Evolutionary conservation across 2,113 vertebrate species (phyloP), one percentile per base, ranked within the genome.

Genomic region (Oenanthe melanoleuca): DNA sequence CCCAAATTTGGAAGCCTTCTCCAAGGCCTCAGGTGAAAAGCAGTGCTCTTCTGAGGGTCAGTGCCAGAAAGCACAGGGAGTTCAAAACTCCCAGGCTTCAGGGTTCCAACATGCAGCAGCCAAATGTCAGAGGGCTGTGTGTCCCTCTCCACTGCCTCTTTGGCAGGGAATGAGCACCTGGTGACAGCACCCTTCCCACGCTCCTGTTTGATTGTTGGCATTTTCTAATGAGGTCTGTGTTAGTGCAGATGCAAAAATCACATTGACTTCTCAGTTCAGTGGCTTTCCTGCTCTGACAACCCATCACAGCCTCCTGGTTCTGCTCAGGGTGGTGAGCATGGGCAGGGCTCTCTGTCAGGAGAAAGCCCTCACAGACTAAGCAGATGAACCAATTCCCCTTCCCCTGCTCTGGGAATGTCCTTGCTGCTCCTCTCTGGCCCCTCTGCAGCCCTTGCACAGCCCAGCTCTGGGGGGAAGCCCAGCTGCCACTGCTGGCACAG

Each of bases 121-220:
- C 2, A 12, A 34, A 25, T 12, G 42, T 59, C 52, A 80, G 59
- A 50, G 53, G 29, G 25, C 0, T n/a, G 8, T 38, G 28, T 49
- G 23, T 31, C 49, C 49, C 81, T 37, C 34, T 37, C 34, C 34
- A 37, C 34, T 37, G 34, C 34, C 34, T 37, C 34, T 37, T 37
- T 37, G 34, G 34, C 34, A 37, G 52, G 31, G 45, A 65, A 57
- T 3, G 29, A 61, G 31, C 9, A 34, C 24, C 14, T 25, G 75
- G 9, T 0, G 3, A 26, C 8, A 34, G 28, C 59, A 17, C 17
- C 55, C 37, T 28, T 66, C 34, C 53, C 3, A 16, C 1, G 1
- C 22, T 45, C 37, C 80, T 29, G 1, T 47, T 74, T 42, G 34
- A 23, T 20, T 19, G 5, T 29, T 69, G 37, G n/a, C 28, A 9